Conservation (phyloP, 2,888 invertebrate genomes). For the Lymantria dispar region DNA sequence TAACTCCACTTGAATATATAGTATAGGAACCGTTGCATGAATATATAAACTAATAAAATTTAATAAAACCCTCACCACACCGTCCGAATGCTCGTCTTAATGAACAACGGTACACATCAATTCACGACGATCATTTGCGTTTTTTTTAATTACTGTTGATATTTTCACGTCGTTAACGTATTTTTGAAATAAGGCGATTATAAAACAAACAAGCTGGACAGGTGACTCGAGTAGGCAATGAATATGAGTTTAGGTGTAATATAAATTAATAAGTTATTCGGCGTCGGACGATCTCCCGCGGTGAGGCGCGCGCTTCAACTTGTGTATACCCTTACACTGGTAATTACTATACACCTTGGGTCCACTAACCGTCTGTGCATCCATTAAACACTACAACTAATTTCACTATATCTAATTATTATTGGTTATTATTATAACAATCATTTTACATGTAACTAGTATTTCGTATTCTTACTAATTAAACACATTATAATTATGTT, state of each 20-base stretch:
- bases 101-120: constrained; percentile 65
- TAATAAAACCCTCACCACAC: constrained; percentile 66
- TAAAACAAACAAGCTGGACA: constrained; percentile 76
- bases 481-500: constrained; percentile 34
- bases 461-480: constrained; percentile 34
- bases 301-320: constrained; percentile 39
- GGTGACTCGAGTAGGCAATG: constrained; percentile 69
- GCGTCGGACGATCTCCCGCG: constrained; percentile 58
- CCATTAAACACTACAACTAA: constrained; percentile 32
- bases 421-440: constrained; percentile 33
- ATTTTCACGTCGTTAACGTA: constrained; percentile 77
- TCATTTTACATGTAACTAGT: constrained; percentile 27
- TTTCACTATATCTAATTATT: constrained; percentile 22
- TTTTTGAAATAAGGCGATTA: constrained; percentile 64
- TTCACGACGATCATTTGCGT: constrained; percentile 62
- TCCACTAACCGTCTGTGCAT: constrained; percentile 26
- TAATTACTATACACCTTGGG: constrained; percentile 41
- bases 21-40: constrained; percentile 35
- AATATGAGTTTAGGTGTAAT: constrained; percentile 69
- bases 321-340: constrained; percentile 35
- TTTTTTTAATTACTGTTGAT: constrained; percentile 76
- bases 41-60: constrained; percentile 59
- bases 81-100: constrained; percentile 49
- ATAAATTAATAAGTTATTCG: constrained; percentile 78
- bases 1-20: constrained; percentile 49